A percentile compares a stretch with the other conserved stretches of the same genome.
These are phyloP conservation scores for Ligdia adustata DNA, from an alignment of 2,888 invertebrate species.

Conservation along the genomic window DNA sequence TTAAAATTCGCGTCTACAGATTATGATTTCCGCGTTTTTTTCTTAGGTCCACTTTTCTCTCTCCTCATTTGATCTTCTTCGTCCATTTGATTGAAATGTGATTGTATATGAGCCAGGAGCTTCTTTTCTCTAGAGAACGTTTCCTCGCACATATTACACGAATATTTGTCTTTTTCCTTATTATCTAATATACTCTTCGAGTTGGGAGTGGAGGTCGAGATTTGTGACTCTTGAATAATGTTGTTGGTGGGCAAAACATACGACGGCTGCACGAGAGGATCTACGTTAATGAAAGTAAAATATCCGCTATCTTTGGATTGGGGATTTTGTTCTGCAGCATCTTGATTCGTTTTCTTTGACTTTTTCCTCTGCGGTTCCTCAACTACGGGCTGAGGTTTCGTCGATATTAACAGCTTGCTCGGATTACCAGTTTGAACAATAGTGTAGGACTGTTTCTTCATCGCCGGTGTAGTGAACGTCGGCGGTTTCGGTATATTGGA, in stretches of 20 bases:
- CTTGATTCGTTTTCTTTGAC: constrained; percentile 49
- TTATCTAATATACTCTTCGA: constrained; percentile 37
- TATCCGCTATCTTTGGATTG: constrained; percentile 60
- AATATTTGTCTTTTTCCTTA: constrained; percentile 54
- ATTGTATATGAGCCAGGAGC: constrained; percentile 68
- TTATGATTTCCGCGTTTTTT: constrained; percentile 43
- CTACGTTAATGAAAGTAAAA: constrained; percentile 77
- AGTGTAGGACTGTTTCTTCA: constrained; percentile 76
- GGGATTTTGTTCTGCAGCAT: constrained; percentile 34
- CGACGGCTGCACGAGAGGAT: constrained; percentile 70
- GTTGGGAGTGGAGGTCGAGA: constrained; percentile 64
- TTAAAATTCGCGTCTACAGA: constrained; percentile 1
- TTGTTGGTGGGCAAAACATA: constrained; percentile 73
- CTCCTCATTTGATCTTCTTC: constrained; percentile 58
- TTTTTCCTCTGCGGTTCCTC: constrained; percentile 57
- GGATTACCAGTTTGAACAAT: constrained; percentile 75
- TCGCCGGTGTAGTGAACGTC: constrained; percentile 63
- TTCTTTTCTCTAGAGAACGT: constrained; percentile 73
- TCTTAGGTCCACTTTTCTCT: constrained; percentile 40
- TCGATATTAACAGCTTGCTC: constrained; percentile 74
- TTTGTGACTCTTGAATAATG: constrained; percentile 77
- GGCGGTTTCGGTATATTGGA: constrained; percentile 37
- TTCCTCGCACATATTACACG: constrained; percentile 72
- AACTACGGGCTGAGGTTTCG: constrained; percentile 54
- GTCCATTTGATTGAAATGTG: constrained; percentile 71